Conservation (phyloP, 2,888 invertebrate genomes). For the Pteria penguin region DNA sequence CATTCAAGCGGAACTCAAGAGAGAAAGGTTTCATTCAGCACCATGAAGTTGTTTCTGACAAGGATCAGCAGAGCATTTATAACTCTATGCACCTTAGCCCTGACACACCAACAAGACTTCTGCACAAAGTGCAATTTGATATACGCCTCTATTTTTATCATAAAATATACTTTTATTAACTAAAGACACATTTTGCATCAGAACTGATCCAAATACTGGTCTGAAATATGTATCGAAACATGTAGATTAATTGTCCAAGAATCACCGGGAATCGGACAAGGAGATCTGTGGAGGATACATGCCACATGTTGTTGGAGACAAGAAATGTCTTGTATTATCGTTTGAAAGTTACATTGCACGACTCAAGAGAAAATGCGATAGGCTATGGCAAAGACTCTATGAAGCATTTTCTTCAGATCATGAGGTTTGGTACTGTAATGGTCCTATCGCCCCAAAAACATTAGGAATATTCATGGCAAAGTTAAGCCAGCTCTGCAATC, state of each 20-base stretch:
- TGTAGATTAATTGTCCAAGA: constrained; percentile 19
- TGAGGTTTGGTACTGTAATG: constrained; percentile 24
- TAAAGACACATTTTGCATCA: constrained; percentile 31
- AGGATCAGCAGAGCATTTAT: constrained; percentile 20
- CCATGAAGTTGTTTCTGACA: constrained; percentile 15
- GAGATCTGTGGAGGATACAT: constrained; percentile 19
- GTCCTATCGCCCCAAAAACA: constrained; percentile 32
- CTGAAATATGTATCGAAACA: constrained; percentile 25
- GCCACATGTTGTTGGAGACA: constrained; percentile 13
- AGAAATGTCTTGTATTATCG: constrained; percentile 29
- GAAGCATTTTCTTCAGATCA: constrained; percentile 29
- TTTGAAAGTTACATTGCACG: constrained; percentile 33
- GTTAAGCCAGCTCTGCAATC: constrained; percentile 23
- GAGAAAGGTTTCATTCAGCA: constrained; percentile 26
- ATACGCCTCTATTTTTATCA: constrained; percentile 41
- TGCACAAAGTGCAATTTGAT: constrained; percentile 46
- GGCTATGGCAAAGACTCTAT: constrained; percentile 34
- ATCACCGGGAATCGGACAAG: constrained; percentile 17
- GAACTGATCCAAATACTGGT: constrained; percentile 18
- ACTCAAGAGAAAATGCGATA: constrained; percentile 30
- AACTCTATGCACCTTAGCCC: constrained; percentile 16
- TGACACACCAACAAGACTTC: constrained; percentile 31
- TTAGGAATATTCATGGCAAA: constrained; percentile 27
- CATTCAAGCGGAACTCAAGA: constrained; percentile 29
- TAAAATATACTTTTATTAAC: constrained; percentile 37